Percentiles rank a stretch among this genome's conserved stretches.
Evolutionary conservation across 2,888 invertebrate genomes (phyloP).

Genomic region (Eupithecia centaureata): DNA sequence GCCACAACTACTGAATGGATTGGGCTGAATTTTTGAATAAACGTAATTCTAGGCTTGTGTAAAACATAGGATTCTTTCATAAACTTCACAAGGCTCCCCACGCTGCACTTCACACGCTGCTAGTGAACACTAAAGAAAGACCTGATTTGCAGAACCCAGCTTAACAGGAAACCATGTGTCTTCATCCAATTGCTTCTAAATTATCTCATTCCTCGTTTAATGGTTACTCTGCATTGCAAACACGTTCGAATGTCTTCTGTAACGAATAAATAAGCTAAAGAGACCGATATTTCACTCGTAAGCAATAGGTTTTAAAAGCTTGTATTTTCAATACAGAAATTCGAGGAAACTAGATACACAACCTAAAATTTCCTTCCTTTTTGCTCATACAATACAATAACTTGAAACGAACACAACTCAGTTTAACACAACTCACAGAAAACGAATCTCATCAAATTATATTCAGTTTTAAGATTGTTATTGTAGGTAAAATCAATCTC

Average conservation of each 20-base stretch:
- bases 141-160: background rate
- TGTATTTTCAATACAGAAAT: slow-evolving; percentile 5
- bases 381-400: too few species aligned
- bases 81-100: too few species aligned
- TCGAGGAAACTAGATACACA: background rate
- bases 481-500: background rate
- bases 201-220: slow-evolving; percentile 27
- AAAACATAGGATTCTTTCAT: too few species aligned
- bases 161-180: slow-evolving; percentile 5
- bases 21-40: too few species aligned
- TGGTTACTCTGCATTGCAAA: slow-evolving; percentile 31
- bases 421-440: too few species aligned
- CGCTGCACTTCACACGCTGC: too few species aligned
- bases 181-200: slow-evolving; percentile 18
- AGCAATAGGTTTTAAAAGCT: slow-evolving; percentile 28
- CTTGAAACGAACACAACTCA: too few species aligned
- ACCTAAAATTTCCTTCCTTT: background rate
- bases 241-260: slow-evolving; percentile 33
- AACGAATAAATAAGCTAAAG: slow-evolving; percentile 31
- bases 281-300: slow-evolving; percentile 27
- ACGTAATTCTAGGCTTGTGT: too few species aligned
- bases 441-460: background rate
- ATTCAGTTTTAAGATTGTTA: background rate
- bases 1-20: too few species aligned
- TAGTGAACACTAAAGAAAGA: background rate